A percentile compares a stretch with the other conserved stretches of the same genome.
phyloP scores from a whole-genome alignment of 1,140 invertebrate species.

The Cydia strobilella region DNA sequence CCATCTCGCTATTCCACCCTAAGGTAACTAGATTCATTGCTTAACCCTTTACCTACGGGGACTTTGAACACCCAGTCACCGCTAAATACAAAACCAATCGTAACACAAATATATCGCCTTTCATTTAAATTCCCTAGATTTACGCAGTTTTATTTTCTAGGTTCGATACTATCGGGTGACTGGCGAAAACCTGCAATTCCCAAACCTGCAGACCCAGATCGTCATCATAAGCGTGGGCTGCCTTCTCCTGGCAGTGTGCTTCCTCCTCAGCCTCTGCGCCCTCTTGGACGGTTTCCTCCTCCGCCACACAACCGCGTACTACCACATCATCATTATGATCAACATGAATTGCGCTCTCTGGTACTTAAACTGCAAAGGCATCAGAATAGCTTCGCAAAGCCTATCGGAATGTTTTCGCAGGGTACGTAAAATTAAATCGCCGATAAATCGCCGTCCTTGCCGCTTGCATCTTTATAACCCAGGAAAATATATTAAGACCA shows the following conservation, averaged over 20 bases:
- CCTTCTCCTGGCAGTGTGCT: conserved; percentile 80
- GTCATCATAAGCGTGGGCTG: conserved; percentile 82
- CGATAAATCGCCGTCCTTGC: too few relatives aligned
- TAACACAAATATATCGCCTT: too few relatives aligned
- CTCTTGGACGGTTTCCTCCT: conserved; percentile 82
- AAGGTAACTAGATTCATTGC: too few relatives aligned
- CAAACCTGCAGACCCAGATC: conserved; percentile 80
- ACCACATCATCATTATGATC: conserved; percentile 83
- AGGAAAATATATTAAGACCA: too few relatives aligned
- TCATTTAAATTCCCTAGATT: too few relatives aligned
- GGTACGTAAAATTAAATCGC: conserved; percentile 51
- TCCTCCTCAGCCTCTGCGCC: conserved; percentile 80
- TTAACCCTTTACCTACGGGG: too few relatives aligned
- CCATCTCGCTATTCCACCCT: too few relatives aligned
- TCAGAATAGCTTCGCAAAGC: conserved; percentile 81
- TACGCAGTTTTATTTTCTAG: conserved; percentile 47
- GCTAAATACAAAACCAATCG: too few relatives aligned
- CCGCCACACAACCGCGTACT: conserved; percentile 82
- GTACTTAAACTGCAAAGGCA: conserved; percentile 83
- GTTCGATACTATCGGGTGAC: conserved; percentile 79
- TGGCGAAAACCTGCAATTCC: conserved; percentile 81
- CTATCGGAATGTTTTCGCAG: conserved; percentile 76
- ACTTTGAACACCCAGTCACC: too few relatives aligned
- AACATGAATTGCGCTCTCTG: conserved; percentile 84
- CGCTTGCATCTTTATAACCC: too few relatives aligned